Conservation (phyloP, 2,113 vertebrate genomes). For the Tetrax tetrax region DNA sequence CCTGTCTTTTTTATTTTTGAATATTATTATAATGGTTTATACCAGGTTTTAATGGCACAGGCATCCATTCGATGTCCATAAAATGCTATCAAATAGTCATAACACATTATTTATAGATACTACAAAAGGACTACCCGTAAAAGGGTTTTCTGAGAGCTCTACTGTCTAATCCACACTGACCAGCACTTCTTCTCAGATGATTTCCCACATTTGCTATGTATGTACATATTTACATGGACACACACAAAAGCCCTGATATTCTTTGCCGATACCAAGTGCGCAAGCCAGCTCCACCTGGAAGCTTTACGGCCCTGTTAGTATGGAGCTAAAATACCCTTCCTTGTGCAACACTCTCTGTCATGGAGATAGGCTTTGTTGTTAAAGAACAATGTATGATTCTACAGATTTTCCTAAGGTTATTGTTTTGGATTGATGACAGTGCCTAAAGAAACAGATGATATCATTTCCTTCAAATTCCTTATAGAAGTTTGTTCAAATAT, state of each 20-base stretch:
- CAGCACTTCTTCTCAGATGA: background rate
- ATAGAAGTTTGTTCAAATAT: constrained; percentile 6
- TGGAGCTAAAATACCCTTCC: background rate
- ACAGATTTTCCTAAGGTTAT: background rate
- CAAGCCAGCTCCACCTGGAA: background rate
- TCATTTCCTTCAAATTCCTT: constrained; percentile 10
- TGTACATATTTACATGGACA: accelerated
- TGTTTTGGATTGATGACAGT: background rate
- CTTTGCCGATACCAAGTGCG: background rate
- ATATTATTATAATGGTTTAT: background rate
- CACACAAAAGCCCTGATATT: background rate
- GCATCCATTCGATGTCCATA: background rate
- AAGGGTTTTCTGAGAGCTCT: background rate
- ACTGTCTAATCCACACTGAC: background rate
- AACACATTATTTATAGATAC: background rate
- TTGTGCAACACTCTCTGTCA: background rate
- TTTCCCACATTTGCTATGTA: background rate
- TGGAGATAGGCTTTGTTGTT: background rate
- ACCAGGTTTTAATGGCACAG: background rate
- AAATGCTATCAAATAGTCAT: background rate
- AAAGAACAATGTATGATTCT: background rate
- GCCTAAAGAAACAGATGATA: constrained; percentile 18
- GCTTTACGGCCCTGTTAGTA: background rate
- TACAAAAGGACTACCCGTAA: background rate
- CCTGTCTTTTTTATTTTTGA: background rate